Base-by-base conservation (phyloP, 2,797 vertebrate genomes). In the Enteromius treurensis region DNA sequence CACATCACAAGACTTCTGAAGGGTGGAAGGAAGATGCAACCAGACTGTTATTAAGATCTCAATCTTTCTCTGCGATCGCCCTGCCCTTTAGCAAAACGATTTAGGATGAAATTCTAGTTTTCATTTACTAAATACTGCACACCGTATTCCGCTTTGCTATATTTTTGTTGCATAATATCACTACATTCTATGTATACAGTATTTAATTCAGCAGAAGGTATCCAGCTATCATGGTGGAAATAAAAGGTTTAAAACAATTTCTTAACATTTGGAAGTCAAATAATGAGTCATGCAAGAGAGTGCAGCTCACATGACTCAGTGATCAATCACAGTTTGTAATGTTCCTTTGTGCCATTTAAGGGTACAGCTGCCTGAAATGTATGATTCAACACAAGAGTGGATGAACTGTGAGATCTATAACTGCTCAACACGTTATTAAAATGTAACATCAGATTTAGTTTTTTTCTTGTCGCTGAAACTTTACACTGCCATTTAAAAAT, bases 41-140 rank as follows among this genome's bases (percentile, higher is more conserved):
- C 40, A 8, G 58, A 77, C 58, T 64, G 76, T 64, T 64, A 77
- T 77, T 77, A 64, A 77, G 55, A 77, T 77, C 42, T 11, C 26
- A 77, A 77, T 77, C 10, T 77, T 32, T 64, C 42, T 62, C 55
- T 77, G 23, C 37, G 19, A 64, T 64, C 58, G 6, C 21, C 9
- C 37, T 77, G 40, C 40, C 58, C 58, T 64, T 77, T 10, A 77
- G 76, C 58, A 5, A 77, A 62, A 64, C 0, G 3, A 21, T 47
- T 47, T 21, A 15, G n/a, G 17, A 58, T 26, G 21, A 2, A 60
- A 76, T 19, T 42, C n/a, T 26, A n/a, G 13, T 34, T 60, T 26
- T 58, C 37, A 55, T 74, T 74, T 37, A 55, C 19, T 53, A 29
- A n/a, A 53, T 74, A 23, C 51, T 58, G 21, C 71, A 53, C 9